A percentile compares a stretch with the other conserved stretches of the same genome.
These are phyloP conservation scores for Thalassarche chlororhynchos DNA, from an alignment of 2,113 vertebrate genomes.

Conservation along the genomic window DNA sequence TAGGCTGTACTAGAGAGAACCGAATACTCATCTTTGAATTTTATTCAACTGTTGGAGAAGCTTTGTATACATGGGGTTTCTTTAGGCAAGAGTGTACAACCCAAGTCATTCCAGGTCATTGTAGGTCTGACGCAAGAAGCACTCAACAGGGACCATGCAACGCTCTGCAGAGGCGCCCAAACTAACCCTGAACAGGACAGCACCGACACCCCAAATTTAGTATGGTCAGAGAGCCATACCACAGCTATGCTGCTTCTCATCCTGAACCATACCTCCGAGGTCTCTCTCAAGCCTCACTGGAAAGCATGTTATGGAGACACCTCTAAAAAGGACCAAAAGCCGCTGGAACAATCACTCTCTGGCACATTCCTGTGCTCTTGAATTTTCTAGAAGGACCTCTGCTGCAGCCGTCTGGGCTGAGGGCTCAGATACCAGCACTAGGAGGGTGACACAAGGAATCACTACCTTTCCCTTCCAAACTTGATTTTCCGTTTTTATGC, in stretches of 20 bases:
- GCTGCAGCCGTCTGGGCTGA: neutral
- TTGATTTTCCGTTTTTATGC: neutral
- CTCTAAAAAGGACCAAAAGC: neutral
- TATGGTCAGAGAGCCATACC: neutral
- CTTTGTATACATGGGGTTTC: neutral
- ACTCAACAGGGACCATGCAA: neutral
- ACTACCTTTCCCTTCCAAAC: neutral
- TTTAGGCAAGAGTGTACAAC: neutral
- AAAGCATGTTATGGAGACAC: neutral
- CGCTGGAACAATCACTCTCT: neutral
- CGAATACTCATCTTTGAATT: neutral
- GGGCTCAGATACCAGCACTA: neutral
- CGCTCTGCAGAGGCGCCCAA: neutral
- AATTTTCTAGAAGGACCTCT: neutral
- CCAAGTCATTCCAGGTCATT: neutral
- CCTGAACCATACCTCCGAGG: neutral
- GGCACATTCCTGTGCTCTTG: neutral
- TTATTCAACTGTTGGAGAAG: neutral
- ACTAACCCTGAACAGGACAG: neutral
- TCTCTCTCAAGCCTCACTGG: neutral
- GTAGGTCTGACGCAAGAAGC: neutral
- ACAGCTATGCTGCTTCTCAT: neutral
- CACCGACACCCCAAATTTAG: neutral
- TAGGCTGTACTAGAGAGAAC: neutral
- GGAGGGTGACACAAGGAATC: neutral